Evolutionary conservation across 1,140 invertebrate genomes (phyloP).

Genomic region (Rhyzopertha dominica): DNA sequence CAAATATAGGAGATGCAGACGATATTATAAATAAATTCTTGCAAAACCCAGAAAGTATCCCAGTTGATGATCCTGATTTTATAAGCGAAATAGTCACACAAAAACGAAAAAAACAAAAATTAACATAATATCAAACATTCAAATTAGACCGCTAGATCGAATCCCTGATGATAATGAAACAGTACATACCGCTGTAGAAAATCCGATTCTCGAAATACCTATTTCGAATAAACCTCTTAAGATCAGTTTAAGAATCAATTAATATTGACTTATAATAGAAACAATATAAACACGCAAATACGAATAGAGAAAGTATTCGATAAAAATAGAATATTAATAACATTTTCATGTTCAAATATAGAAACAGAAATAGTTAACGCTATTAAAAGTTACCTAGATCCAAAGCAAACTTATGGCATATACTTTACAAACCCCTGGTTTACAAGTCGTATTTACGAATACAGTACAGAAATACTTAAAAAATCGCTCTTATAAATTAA

Average conservation of each 20-base stretch:
- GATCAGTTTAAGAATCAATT: slow-evolving; percentile 3
- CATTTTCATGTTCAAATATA: no score
- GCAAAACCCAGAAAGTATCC: slow-evolving; percentile 14
- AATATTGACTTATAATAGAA: background rate
- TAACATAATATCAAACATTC: slow-evolving; percentile 31
- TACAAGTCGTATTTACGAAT: slow-evolving; percentile 1
- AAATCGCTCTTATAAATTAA: slow-evolving; percentile 1
- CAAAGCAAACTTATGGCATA: slow-evolving; percentile 9
- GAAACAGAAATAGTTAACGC: no score
- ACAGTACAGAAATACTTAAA: slow-evolving; percentile 1
- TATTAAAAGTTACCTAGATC: slow-evolving; percentile 4
- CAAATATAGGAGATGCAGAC: no score
- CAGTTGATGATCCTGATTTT: no score
- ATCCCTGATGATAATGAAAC: slow-evolving; percentile 23
- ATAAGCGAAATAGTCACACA: no score
- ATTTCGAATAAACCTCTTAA: slow-evolving; percentile 3
- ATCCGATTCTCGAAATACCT: slow-evolving; percentile 4
- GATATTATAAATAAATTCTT: slow-evolving; percentile 16
- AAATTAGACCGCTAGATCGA: slow-evolving; percentile 41
- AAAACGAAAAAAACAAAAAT: no score
- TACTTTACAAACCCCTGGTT: slow-evolving; percentile 6
- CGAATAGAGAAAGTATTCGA: no score
- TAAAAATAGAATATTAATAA: no score
- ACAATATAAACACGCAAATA: background rate
- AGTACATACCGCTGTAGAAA: slow-evolving; percentile 1